phyloP scores from a whole-genome alignment of 2,797 vertebrate genomes.

The Discoglossus pictus region DNA sequence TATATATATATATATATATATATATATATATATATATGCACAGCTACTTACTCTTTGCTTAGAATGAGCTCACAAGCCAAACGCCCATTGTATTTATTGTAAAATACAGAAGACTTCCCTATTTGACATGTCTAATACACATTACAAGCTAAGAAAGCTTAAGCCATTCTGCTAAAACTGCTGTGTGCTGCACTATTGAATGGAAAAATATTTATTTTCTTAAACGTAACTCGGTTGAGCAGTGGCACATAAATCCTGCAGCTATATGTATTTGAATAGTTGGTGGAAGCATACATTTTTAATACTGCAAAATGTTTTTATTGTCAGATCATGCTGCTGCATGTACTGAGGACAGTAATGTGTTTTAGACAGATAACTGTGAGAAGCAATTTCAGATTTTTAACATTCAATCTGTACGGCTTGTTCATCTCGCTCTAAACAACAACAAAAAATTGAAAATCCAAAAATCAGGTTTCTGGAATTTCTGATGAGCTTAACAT shows the following conservation, averaged over 20 bases:
- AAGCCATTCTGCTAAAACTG: conserved; percentile 43
- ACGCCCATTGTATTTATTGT: conserved; percentile 33
- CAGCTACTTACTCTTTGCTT: conserved; percentile 27
- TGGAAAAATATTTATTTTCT: conserved; percentile 50
- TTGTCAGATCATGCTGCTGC: conserved; percentile 51
- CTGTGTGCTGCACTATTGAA: conserved; percentile 47
- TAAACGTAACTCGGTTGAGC: conserved; percentile 34
- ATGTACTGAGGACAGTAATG: conserved; percentile 49
- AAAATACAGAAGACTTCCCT: conserved; percentile 22
- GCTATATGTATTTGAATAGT: conserved; percentile 52
- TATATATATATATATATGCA: neutral
- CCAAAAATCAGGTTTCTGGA: conserved; percentile 20
- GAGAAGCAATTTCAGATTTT: conserved; percentile 49
- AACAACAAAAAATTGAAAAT: conserved; percentile 16
- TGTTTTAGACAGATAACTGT: conserved; percentile 53
- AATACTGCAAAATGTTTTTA: conserved; percentile 44
- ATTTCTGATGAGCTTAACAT: conserved; percentile 21
- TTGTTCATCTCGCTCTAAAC: conserved; percentile 42
- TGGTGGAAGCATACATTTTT: conserved; percentile 49
- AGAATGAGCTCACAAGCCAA: conserved; percentile 20
- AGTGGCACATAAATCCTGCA: conserved; percentile 48
- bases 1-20: too few species aligned
- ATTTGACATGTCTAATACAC: conserved; percentile 42
- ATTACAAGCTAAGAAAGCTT: conserved; percentile 46
- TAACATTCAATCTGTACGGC: conserved; percentile 41